Base-by-base conservation (phyloP, 2,113 vertebrate genomes). In the Carassius carassius region DNA sequence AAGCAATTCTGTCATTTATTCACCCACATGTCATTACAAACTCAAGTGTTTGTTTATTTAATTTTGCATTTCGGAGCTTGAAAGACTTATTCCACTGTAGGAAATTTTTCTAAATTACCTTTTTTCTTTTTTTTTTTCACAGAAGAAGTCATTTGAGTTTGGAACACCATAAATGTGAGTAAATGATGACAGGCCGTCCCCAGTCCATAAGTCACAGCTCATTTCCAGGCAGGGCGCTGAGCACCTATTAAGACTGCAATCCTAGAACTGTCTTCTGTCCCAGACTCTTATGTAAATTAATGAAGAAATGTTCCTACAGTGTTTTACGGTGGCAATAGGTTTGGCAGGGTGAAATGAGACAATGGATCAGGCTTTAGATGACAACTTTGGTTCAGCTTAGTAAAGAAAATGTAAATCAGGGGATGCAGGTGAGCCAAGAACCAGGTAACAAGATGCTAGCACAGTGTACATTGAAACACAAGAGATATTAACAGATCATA, bases 11-110 rank as follows among this genome's bases (percentile, higher is more conserved):
- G 25, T 17, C 49, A 35, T 25, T 77, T 11, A 77, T 51, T 58
- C 51, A 77, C 25, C 23, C 41, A 14, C 29, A 19, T 75, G 85
- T 84, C 83, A 85, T 69, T 85, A 56, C 56, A 81, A 89, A 72
- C 54, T 60, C 81, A 83, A 69, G 41, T 72, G 47, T 62, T 54
- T 70, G 67, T 12, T 49, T 14, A 12, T 74, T 49, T 23, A 37
- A 11, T 23, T 73, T 51, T 23, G n/a, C 3, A 49, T 74, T 49
- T 51, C 49, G n/a, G 0, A 35, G 16, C 29, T 69, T 69, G 14
- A 16, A 14, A 29, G 14, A 32, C 14, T 9, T 10, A 17, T 6
- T 41, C 41, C 7, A 8, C 41, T 41, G 0, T 54, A 54, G 51
- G 16, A 4, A 51, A 17, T 12, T 21, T 10, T 37, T 41, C 10